Base-by-base conservation (phyloP, 2,888 invertebrate genomes). In the Notocelia uddmanniana region DNA sequence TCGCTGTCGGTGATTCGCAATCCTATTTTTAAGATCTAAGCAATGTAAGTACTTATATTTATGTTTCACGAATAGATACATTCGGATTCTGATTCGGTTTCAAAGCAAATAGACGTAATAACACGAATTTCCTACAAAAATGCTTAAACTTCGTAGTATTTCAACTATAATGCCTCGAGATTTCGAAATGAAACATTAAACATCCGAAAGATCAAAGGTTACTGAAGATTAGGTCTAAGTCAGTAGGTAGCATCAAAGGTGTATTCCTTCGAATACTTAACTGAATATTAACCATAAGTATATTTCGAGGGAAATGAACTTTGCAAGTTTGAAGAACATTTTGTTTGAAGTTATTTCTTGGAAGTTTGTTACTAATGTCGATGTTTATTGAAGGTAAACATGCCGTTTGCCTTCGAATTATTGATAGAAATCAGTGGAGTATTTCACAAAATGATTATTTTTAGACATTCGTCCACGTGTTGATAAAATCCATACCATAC, bases 221-320 rank as follows among this genome's bases (percentile, higher is more conserved):
- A 55, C 19, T 9, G 10, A 57, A 50, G 55, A 70, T 70, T 70
- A 64, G 26, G 70, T 52, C 58, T 64, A 52, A 66, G 58, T 54
- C 70, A 70, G 70, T 66, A 59, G 70, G 26, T 59, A 59, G 58
- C 58, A 66, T 70, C 70, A 70, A 70, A 70, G 69, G 58, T 9
- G 0, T 48, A 48, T 3, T 31, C 62, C 48, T 50, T 63, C 19
- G 48, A 26, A 48, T 48, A 62, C 45, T 62, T 48, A 63, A 31
- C 18, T 63, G 48, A 48, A 58, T 26, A 52, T 58, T 52, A 60
- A 70, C 55, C 55, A 55, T 69, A 23, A 45, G 31, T 59, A 48
- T 11, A 23, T 31, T 34, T 23, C 21, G 18, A 23, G 18, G 54
- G 41, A 31, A 52, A 57, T 63, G 48, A 26, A 64, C 58, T 41